Conservation (phyloP, 2,888 invertebrate species). For the Cosmorhoe ocellata region DNA sequence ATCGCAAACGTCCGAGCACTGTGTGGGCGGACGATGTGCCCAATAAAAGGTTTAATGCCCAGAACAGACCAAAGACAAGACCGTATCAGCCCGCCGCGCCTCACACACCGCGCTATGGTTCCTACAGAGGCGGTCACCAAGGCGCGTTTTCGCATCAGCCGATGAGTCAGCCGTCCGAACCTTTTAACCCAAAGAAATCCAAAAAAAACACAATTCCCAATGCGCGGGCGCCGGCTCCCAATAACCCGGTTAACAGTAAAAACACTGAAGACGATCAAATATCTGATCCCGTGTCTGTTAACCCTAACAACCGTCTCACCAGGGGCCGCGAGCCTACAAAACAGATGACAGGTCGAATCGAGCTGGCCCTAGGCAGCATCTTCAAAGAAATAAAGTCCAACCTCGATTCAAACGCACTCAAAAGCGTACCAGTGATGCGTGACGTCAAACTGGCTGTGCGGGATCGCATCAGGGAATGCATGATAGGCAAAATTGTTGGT, state of each 20-base stretch:
- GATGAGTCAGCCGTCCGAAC: not conserved
- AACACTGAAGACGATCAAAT: constrained; percentile 23
- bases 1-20: constrained; percentile 47
- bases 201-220: constrained; percentile 40
- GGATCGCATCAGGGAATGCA: constrained; percentile 54
- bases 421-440: constrained; percentile 30
- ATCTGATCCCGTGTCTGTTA: constrained; percentile 6
- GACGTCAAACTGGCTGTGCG: constrained; percentile 59
- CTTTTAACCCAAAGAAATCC: constrained; percentile 25
- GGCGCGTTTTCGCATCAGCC: not conserved
- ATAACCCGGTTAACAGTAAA: constrained; percentile 39
- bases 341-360: constrained; percentile 61
- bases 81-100: not conserved
- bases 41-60: constrained; percentile 44
- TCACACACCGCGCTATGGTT: constrained; percentile 1
- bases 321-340: constrained; percentile 45
- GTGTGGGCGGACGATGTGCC: constrained; percentile 43
- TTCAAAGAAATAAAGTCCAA: constrained; percentile 48
- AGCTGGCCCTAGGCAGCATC: constrained; percentile 61
- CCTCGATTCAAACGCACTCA: constrained; percentile 2
- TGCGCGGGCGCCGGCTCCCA: constrained; percentile 39
- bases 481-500: constrained; percentile 56
- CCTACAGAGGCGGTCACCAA: constrained; percentile 1
- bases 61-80: not conserved
- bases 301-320: constrained; percentile 34